Conservation (phyloP, 2,113 vertebrate genomes). For the Clupea harengus region DNA sequence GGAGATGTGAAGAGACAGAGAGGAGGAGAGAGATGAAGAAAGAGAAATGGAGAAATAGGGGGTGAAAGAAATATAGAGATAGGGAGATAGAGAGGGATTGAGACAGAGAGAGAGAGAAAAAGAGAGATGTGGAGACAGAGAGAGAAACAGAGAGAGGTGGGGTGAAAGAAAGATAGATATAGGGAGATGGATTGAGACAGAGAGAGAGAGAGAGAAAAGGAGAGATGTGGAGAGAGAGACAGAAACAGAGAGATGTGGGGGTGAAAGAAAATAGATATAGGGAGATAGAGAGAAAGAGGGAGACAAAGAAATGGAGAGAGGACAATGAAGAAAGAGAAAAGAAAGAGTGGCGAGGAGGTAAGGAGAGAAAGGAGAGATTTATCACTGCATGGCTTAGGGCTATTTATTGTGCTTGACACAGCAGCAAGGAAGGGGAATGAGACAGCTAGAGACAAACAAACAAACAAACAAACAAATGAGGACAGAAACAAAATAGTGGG, state of each 20-base stretch:
- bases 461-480: not conserved
- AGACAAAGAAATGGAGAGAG: not conserved
- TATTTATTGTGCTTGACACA: not conserved
- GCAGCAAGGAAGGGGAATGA: not conserved
- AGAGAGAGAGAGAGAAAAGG: not conserved
- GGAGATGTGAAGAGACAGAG: conserved; percentile 15
- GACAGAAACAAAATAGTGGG: not conserved
- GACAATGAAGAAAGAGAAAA: conserved; percentile 17
- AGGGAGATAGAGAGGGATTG: not conserved
- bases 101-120: not conserved
- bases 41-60: not conserved
- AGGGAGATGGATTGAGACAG: not conserved
- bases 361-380: conserved; percentile 10
- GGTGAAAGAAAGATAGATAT: not conserved
- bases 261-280: conserved; percentile 21
- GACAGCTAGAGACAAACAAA: not conserved
- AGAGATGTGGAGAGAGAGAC: conserved; percentile 5
- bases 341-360: not conserved
- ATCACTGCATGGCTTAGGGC: not conserved
- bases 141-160: not conserved
- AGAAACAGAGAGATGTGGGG: conserved; percentile 41
- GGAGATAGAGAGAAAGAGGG: conserved; percentile 10
- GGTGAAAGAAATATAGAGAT: not conserved
- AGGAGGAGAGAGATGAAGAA: not conserved
- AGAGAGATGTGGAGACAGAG: not conserved